phyloP scores from a whole-genome alignment of 2,797 vertebrate genomes.

The Clarias laeviceps region DNA sequence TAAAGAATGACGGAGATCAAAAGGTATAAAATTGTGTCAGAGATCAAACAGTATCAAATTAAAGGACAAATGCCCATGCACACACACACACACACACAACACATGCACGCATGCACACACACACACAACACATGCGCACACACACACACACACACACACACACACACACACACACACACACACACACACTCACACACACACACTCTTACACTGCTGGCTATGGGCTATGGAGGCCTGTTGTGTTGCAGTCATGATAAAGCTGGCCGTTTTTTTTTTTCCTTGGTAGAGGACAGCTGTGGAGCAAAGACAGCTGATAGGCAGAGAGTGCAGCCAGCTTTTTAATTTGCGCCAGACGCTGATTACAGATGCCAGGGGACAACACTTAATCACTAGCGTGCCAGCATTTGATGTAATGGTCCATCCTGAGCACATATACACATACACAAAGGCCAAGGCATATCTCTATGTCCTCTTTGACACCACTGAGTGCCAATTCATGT shows the following conservation, averaged over 20 bases:
- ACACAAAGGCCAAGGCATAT: constrained; percentile 69
- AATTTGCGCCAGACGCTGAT: constrained; percentile 80
- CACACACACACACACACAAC: constrained; percentile 45
- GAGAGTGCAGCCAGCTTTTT: constrained; percentile 74
- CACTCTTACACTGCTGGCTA: constrained; percentile 68
- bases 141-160: constrained; percentile 46
- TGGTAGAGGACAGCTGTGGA: constrained; percentile 78
- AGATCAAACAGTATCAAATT: constrained; percentile 78
- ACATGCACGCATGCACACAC: constrained; percentile 33
- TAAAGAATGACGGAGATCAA: constrained; percentile 73
- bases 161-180: constrained; percentile 46
- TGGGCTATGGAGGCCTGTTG: constrained; percentile 68
- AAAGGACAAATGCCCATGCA: constrained; percentile 59
- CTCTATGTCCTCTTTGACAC: constrained; percentile 65
- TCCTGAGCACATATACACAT: constrained; percentile 64
- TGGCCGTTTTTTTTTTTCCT: constrained; percentile 65
- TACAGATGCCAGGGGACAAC: constrained; percentile 79
- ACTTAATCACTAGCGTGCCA: constrained; percentile 77
- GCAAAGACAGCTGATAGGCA: constrained; percentile 81
- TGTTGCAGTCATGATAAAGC: constrained; percentile 75
- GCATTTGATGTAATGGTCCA: constrained; percentile 74
- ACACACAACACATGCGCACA: constrained; percentile 53
- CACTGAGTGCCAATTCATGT: constrained; percentile 58
- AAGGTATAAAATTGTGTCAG: constrained; percentile 70
- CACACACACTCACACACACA: constrained; percentile 27